Conservation (phyloP, 2,113 vertebrate species). For the Pterophyllum scalare region DNA sequence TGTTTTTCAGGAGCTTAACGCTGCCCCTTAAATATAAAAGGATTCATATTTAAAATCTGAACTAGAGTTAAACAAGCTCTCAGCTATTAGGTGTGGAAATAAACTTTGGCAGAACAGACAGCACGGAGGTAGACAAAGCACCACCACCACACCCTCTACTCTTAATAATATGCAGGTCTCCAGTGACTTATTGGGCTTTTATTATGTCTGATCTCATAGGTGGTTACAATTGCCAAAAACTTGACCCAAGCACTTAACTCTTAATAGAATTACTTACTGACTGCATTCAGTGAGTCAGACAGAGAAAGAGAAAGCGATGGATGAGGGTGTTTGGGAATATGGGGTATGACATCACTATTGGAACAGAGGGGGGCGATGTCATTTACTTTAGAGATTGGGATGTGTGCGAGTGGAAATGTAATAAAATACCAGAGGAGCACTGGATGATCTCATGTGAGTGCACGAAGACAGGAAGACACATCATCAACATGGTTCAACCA, state of each 20-base stretch:
- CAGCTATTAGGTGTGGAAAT: not conserved
- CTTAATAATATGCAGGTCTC: constrained; percentile 52
- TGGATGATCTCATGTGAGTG: constrained; percentile 60
- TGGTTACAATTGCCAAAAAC: constrained; percentile 71
- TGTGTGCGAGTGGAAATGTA: constrained; percentile 52
- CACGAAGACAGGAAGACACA: constrained; percentile 8
- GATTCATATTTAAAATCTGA: constrained; percentile 18
- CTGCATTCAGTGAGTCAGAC: constrained; percentile 67
- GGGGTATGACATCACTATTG: constrained; percentile 72
- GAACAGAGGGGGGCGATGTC: constrained; percentile 38
- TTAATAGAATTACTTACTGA: constrained; percentile 76
- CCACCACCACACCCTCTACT: constrained; percentile 41
- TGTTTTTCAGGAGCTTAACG: not conserved
- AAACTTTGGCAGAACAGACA: constrained; percentile 6
- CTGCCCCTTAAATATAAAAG: not conserved
- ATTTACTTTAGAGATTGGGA: constrained; percentile 53
- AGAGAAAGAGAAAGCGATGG: constrained; percentile 42
- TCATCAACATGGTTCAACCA: constrained; percentile 35
- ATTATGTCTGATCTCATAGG: constrained; percentile 74
- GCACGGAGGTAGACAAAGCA: constrained; percentile 17
- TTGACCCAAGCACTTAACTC: constrained; percentile 75
- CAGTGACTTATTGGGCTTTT: constrained; percentile 61
- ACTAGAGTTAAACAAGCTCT: not conserved
- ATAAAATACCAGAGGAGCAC: constrained; percentile 58
- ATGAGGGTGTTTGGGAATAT: constrained; percentile 68